Conservation (phyloP, 2,113 vertebrate species). For the Pluvialis apricaria region DNA sequence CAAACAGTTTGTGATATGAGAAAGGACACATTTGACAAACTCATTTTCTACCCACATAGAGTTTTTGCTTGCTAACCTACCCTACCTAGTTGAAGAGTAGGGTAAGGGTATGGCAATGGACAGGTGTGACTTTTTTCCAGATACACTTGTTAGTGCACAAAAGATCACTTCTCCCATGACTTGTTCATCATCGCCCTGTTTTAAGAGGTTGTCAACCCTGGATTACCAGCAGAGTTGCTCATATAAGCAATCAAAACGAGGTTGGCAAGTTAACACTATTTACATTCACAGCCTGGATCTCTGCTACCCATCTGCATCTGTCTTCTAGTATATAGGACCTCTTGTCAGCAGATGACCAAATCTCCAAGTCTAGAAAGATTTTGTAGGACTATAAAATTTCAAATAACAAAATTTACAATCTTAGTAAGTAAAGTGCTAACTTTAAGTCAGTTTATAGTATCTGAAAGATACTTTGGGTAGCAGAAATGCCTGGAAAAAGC, state of each 20-base stretch:
- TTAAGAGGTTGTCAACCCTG: not conserved
- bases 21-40: not conserved
- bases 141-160: not conserved
- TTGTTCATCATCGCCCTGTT: not conserved
- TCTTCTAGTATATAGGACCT: not conserved
- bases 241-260: not conserved
- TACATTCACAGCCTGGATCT: not conserved
- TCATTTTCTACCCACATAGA: not conserved
- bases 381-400: not conserved
- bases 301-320: not conserved
- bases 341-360: not conserved
- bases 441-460: not conserved
- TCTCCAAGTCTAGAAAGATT: not conserved
- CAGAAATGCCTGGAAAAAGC: not conserved
- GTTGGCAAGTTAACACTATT: accelerated
- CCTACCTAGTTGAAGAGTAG: not conserved
- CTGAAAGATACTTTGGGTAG: not conserved
- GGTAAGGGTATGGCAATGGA: not conserved
- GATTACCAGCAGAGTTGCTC: not conserved
- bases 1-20: not conserved
- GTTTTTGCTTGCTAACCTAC: not conserved
- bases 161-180: not conserved
- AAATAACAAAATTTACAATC: not conserved
- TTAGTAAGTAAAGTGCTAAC: not conserved
- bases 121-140: not conserved